phyloP scores from a whole-genome alignment of 1,140 invertebrate species.

The Anoplophora glabripennis region DNA sequence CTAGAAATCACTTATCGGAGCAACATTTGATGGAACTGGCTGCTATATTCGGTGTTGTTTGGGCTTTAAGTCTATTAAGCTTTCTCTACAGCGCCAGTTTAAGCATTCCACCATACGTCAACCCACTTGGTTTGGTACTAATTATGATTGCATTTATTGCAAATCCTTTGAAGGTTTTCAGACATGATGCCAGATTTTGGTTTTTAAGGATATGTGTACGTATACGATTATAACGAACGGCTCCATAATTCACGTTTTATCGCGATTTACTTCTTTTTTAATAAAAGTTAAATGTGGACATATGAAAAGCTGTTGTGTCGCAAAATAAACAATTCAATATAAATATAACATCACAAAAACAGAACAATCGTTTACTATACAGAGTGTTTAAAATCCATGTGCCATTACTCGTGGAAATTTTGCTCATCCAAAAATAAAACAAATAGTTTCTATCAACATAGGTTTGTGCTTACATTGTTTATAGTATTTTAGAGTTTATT shows the following conservation, averaged over 20 bases:
- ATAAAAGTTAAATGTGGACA: no score
- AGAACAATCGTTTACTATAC: no score
- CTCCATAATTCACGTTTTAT: not conserved
- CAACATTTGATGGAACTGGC: conserved; percentile 87
- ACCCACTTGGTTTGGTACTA: conserved; percentile 70
- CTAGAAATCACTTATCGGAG: conserved; percentile 81
- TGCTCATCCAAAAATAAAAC: no score
- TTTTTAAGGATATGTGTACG: conserved; percentile 50
- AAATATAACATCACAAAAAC: no score
- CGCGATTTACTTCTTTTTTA: not conserved
- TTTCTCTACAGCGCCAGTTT: conserved; percentile 69
- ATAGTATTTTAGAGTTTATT: no score
- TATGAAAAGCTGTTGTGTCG: no score
- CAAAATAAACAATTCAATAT: no score
- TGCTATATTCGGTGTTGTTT: conserved; percentile 79
- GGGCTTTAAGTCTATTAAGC: conserved; percentile 68
- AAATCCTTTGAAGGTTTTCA: conserved; percentile 77
- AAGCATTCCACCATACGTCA: conserved; percentile 73
- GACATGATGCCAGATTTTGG: conserved; percentile 74
- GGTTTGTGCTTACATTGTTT: no score
- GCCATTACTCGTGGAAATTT: no score
- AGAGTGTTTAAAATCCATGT: no score
- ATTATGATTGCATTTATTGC: conserved; percentile 72
- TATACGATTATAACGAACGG: not conserved
- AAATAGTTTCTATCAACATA: no score